Conservation (phyloP, 92 coral and sea anemone genomes). For the Palythoa grandiflora region DNA sequence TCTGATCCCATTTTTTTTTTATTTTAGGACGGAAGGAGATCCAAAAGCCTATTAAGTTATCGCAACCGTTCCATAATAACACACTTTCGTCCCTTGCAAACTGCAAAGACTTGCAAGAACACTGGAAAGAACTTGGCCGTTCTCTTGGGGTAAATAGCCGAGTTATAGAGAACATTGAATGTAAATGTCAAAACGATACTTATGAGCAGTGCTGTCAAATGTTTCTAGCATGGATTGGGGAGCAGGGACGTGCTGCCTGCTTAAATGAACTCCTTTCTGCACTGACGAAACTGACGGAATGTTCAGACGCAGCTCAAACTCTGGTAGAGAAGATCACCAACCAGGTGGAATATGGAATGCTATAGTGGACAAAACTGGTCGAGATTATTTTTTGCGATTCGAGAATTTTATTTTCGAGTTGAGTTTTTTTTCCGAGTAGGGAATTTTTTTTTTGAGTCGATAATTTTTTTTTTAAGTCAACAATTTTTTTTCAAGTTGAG, state of each 20-base stretch:
- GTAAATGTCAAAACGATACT: neutral
- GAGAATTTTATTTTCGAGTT: too few relatives aligned
- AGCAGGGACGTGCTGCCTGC: neutral
- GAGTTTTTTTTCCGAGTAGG: too few relatives aligned
- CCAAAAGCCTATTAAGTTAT: neutral
- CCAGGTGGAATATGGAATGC: too few relatives aligned
- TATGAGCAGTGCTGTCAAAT: constrained; percentile 8
- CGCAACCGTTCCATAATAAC: neutral
- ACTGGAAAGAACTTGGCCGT: constrained; percentile 18
- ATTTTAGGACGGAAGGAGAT: constrained; percentile 8
- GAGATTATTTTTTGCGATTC: too few relatives aligned
- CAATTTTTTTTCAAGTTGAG: too few relatives aligned
- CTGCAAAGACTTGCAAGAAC: neutral
- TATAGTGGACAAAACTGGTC: too few relatives aligned
- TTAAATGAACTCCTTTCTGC: neutral
- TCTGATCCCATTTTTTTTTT: neutral
- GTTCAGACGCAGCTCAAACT: neutral
- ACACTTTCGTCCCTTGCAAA: neutral
- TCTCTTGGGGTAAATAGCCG: neutral
- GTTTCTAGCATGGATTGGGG: neutral
- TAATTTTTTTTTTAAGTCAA: too few relatives aligned
- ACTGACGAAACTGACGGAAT: neutral
- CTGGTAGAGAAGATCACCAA: neutral
- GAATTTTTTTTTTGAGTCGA: too few relatives aligned
- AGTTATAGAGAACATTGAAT: neutral